Conservation (phyloP, 2,888 invertebrate genomes). For the Xestia sexstrigata region DNA sequence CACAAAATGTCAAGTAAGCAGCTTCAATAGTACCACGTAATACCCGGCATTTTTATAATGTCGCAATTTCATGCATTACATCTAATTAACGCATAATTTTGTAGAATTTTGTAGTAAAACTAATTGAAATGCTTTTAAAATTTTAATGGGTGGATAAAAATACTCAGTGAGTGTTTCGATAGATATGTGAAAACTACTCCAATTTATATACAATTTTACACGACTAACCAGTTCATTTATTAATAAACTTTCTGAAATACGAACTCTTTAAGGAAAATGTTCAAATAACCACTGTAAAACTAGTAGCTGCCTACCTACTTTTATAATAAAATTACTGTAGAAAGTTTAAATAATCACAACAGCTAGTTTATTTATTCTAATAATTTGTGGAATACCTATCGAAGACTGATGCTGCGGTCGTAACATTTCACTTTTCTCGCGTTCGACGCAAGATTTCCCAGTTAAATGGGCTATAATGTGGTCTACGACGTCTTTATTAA, state of each 20-base stretch:
- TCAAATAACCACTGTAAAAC: background rate
- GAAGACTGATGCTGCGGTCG: background rate
- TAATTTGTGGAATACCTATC: background rate
- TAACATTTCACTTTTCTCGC: background rate
- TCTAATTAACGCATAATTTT: conserved; percentile 8
- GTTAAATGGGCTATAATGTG: background rate
- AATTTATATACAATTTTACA: background rate
- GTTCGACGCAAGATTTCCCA: background rate
- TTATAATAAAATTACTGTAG: background rate
- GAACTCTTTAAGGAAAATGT: conserved; percentile 21
- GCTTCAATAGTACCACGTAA: conserved; percentile 60
- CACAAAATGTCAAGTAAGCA: conserved; percentile 89
- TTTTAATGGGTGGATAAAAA: conserved; percentile 34
- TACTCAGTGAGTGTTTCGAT: conserved; percentile 2
- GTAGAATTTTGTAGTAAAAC: conserved; percentile 2
- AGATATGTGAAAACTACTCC: background rate
- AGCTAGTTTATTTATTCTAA: background rate
- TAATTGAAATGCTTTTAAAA: conserved; percentile 26
- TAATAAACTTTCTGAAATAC: conserved; percentile 12
- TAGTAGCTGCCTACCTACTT: conserved; percentile 19
- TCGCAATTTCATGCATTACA: conserved; percentile 2
- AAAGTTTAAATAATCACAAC: conserved; percentile 9
- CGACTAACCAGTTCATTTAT: background rate
- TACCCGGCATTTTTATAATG: conserved; percentile 45
- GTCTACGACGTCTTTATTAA: conserved; percentile 9